Evolutionary conservation across 2,888 invertebrate species (phyloP), one percentile per base, ranked within the genome.

Genomic region (Eupithecia subfuscata): DNA sequence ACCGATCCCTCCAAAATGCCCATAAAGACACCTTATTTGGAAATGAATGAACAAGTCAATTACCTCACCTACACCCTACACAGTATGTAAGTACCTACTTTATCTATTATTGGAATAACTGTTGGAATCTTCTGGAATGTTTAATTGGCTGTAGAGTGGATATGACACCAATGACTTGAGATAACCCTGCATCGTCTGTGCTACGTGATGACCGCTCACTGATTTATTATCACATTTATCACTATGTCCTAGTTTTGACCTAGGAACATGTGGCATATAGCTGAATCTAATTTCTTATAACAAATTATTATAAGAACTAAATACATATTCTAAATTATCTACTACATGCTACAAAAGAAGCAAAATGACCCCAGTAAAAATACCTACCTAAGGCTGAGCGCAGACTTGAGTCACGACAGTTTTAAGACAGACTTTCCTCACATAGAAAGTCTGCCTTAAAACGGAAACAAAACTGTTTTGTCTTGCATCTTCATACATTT

Each of bases 51-150:
- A n/a, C n/a, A n/a, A 34, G 45, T 45, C 16, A 45, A 11, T 56
- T 7, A 56, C 7, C 22, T 56, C 22, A 8, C 2, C 22, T 7
- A 7, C 7, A 34, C 3, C 30, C 30, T 30, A 30, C 30, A 30
- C 30, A 22, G 22, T 22, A 22, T 60, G 45, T 4, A 1, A 45
- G 45, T 45, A 45, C n/a, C n/a, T n/a, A n/a, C 45, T 25, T 60
- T 60, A 60, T 60, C 60, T 60, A 60, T 60, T 60, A 52, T 52
- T 52, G 25, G 25, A 60, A 60, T 60, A 60, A 60, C 60, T 12
- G 60, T 60, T 60, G 25, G 60, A 60, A 60, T 60, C 22, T 22
- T 64, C 34, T 64, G 30, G 64, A 64, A 64, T 12, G 25, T 60
- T 25, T 25, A 60, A 60, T 60, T 22, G 60, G 25, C 60, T 60